Percentiles rank a stretch among this genome's conserved stretches.
phyloP scores from a whole-genome alignment of 2,888 invertebrate species.

The Biston betularia region DNA sequence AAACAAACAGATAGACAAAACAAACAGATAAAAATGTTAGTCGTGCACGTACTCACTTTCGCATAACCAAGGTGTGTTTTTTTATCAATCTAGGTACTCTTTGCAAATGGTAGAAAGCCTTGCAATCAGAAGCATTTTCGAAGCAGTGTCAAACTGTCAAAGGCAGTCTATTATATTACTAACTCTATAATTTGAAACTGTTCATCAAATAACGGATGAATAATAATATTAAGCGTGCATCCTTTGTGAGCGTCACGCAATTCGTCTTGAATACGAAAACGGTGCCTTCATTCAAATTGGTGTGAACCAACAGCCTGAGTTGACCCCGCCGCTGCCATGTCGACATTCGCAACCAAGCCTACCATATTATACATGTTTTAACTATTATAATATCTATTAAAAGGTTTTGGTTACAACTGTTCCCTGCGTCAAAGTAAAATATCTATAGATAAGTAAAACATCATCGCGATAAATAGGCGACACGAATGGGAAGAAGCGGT shows the following conservation, averaged over 20 bases:
- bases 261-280: constrained; percentile 65
- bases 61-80: background rate
- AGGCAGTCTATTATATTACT: background rate
- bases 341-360: constrained; percentile 46
- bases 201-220: constrained; percentile 45
- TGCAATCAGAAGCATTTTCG: background rate
- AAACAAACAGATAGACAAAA: too few relatives aligned
- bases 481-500: too few relatives aligned
- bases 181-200: constrained; percentile 24
- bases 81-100: background rate
- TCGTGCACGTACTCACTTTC: too few relatives aligned
- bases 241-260: constrained; percentile 63
- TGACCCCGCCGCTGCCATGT: constrained; percentile 54
- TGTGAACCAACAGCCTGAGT: constrained; percentile 59
- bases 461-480: too few relatives aligned
- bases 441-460: too few relatives aligned
- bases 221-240: constrained; percentile 53
- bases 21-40: too few relatives aligned
- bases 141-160: background rate
- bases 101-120: background rate
- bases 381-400: background rate
- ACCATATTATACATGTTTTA: background rate
- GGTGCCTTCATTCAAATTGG: constrained; percentile 62
- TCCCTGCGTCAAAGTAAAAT: too few relatives aligned
- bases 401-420: too few relatives aligned